phyloP scores from a whole-genome alignment of 2,888 invertebrate species.

The Pardosa pseudoannulata region DNA sequence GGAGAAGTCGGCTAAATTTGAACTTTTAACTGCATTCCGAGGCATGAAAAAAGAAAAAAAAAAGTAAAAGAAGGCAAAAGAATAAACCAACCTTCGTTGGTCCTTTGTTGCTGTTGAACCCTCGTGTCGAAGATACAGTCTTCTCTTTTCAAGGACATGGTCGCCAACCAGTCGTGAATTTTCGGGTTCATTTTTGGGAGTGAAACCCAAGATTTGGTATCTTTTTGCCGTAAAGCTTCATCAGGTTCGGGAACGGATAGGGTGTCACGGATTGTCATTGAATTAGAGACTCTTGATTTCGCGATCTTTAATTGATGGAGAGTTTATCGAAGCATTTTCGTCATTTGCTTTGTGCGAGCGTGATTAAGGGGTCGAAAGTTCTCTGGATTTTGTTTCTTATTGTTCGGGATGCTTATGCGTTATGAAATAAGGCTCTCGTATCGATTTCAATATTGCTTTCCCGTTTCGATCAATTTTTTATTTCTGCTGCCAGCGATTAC shows the following conservation, averaged over 20 bases:
- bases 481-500: no score
- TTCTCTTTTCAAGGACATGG: constrained; percentile 59
- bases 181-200: constrained; percentile 1
- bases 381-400: no score
- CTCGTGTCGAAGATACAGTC: constrained; percentile 24
- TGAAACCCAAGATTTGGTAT: not conserved
- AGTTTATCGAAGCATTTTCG: no score
- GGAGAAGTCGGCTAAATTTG: constrained; percentile 60
- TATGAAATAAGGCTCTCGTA: no score
- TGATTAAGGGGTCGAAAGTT: no score
- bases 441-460: no score
- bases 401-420: no score
- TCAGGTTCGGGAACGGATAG: not conserved
- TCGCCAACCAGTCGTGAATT: constrained; percentile 48
- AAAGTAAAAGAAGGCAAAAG: constrained; percentile 9
- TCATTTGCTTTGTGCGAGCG: no score
- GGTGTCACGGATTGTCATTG: not conserved
- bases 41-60: constrained; percentile 16
- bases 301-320: not conserved
- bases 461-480: no score
- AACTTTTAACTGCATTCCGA: constrained; percentile 67
- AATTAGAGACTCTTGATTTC: not conserved
- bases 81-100: constrained; percentile 21
- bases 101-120: constrained; percentile 41
- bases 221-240: constrained; percentile 8